Evolutionary conservation across 1,140 invertebrate genomes (phyloP).

Genomic region (Heliconius eleuchia): DNA sequence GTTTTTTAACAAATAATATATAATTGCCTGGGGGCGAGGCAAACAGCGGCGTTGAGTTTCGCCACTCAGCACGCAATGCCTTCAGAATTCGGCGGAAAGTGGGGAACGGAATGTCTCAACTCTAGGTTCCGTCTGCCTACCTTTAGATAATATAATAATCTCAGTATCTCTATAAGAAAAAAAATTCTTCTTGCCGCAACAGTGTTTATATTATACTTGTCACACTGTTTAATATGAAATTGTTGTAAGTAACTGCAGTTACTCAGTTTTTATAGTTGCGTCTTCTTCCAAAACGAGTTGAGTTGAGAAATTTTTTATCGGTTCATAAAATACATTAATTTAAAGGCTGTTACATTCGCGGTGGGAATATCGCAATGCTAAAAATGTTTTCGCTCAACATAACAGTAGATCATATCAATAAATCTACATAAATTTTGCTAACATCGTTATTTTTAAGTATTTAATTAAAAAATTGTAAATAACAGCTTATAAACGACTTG

Average conservation of each 20-base stretch:
- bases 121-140: too few species aligned
- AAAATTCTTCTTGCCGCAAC: too few species aligned
- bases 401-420: conserved; percentile 25
- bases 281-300: conserved; percentile 38
- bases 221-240: background rate
- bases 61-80: too few species aligned
- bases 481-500: background rate
- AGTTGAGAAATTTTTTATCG: conserved; percentile 31
- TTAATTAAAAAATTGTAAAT: background rate
- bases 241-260: background rate
- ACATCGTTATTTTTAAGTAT: conserved; percentile 1
- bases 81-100: too few species aligned
- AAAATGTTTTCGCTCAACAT: conserved; percentile 16
- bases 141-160: too few species aligned
- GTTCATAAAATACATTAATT: conserved; percentile 14
- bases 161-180: background rate
- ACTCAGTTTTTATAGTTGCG: conserved; percentile 27
- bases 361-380: conserved; percentile 18
- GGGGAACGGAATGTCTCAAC: too few species aligned
- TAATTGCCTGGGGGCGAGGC: too few species aligned
- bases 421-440: background rate
- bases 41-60: too few species aligned
- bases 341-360: conserved; percentile 20
- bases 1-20: too few species aligned
- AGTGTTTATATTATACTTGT: too few species aligned